Evolutionary conservation across 1,140 invertebrate species (phyloP).

Genomic region (Forficula auricularia): DNA sequence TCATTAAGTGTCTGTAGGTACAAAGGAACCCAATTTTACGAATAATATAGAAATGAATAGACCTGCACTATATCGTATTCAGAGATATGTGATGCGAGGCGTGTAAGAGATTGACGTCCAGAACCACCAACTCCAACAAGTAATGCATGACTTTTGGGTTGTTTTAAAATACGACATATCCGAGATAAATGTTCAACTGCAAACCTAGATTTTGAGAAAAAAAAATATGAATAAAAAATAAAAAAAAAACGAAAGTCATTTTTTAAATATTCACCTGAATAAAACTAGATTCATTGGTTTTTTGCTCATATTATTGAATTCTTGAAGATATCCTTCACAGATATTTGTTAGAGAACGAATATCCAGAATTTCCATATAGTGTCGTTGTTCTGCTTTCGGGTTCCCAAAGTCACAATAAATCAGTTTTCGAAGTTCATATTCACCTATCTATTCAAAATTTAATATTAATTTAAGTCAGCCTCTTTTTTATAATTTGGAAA

Average conservation of each 20-base stretch:
- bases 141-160: conserved; percentile 69
- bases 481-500: too few relatives aligned
- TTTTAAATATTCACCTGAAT: conserved; percentile 44
- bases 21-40: too few relatives aligned
- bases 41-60: too few relatives aligned
- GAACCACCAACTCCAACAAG: conserved; percentile 82
- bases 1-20: too few relatives aligned
- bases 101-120: conserved; percentile 74
- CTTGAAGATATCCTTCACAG: conserved; percentile 77
- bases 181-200: conserved; percentile 87
- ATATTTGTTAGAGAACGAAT: conserved; percentile 63
- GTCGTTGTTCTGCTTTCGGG: conserved; percentile 72
- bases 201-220: conserved; percentile 39
- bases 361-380: conserved; percentile 77
- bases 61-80: conserved; percentile 74
- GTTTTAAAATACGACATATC: conserved; percentile 79
- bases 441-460: conserved; percentile 37
- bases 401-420: conserved; percentile 93
- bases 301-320: conserved; percentile 92
- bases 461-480: conserved; percentile 4
- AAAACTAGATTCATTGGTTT: conserved; percentile 94
- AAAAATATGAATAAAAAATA: neutral
- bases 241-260: neutral
- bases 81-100: conserved; percentile 78
- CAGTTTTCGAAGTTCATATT: conserved; percentile 65